phyloP scores from a whole-genome alignment of 2,888 invertebrate genomes.

The Melipona beecheii region DNA sequence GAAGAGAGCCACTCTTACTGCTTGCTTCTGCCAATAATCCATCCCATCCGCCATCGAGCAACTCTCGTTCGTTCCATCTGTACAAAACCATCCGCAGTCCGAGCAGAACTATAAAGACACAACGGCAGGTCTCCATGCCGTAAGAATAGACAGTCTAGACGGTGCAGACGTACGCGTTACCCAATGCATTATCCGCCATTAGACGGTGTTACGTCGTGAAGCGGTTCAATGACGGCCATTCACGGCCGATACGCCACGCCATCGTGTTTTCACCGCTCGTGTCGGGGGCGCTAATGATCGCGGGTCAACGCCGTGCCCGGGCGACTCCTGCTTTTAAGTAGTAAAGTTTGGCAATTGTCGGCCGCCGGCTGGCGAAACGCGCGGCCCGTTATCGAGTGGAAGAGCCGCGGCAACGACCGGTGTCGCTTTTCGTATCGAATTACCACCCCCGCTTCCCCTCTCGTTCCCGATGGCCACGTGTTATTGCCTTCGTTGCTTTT shows the following conservation, averaged over 20 bases:
- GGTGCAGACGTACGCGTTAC: conserved; percentile 63
- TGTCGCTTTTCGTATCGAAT: conserved; percentile 23
- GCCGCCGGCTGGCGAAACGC: conserved; percentile 24
- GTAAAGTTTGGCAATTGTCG: conserved; percentile 56
- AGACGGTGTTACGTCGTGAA: conserved; percentile 56
- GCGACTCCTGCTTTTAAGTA: conserved; percentile 50
- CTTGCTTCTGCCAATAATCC: background rate
- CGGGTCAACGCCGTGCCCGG: conserved; percentile 15
- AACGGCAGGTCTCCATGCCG: background rate
- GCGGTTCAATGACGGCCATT: conserved; percentile 30
- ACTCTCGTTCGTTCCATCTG: background rate
- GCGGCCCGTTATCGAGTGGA: conserved; percentile 33
- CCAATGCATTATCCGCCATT: conserved; percentile 76
- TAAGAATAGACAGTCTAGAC: background rate
- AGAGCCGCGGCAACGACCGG: conserved; percentile 10
- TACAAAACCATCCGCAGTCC: background rate
- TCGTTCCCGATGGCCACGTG: background rate
- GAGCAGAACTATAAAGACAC: background rate
- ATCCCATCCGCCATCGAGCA: background rate
- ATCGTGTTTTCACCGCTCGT: background rate
- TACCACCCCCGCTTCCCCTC: background rate
- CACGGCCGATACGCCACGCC: conserved; percentile 19
- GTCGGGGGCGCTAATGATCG: conserved; percentile 29
- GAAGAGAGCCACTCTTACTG: background rate
- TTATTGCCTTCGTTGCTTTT: no score